Evolutionary conservation across 2,888 invertebrate species (phyloP), one percentile per base, ranked within the genome.

Genomic region (Rhingia campestris): DNA sequence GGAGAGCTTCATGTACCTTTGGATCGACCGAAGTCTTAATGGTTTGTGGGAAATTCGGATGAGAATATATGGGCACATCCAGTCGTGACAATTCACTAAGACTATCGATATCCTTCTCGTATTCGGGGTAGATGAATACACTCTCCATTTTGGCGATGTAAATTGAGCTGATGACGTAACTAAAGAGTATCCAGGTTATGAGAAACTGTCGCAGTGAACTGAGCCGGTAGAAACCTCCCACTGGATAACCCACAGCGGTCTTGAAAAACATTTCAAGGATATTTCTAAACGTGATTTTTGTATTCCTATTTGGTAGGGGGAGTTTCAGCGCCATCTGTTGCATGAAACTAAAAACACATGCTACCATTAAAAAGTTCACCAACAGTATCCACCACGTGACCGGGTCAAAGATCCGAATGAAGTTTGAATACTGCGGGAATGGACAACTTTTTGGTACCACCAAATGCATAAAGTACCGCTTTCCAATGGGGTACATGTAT

Each of bases 91-190:
- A 37, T 2, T 87, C 89, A 0, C 86, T 82, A 12, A 91, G 67
- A 0, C 70, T 86, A 49, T 90, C 87, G 10, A 91, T 51, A 35
- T 90, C 89, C 2, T 86, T 39, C 56, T 89, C 88, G 67, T 88
- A 91, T 7, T 86, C 86, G 0, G 91, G 89, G 9, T 88, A 88
- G 0, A 91, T 88, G 41, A 91, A 90, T 7, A 87, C 88, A 53
- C 91, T 91, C 51, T 90, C 91, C 61, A 91, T 75, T 61, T 91
- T 90, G 22, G 89, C 91, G 33, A 90, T 88, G 63, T 90, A 90
- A 14, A 90, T 87, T 30, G 86, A 87, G 3, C 88, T 89, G 54
- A 89, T 66, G 0, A 91, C 87, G 54, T 90, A 91, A 33, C 89
- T 88, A 51, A 90, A 91, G 3, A 90, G 70, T 5, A 91, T 88